Conservation (phyloP, 2,113 vertebrate species). For the Pteruthius melanotis region DNA sequence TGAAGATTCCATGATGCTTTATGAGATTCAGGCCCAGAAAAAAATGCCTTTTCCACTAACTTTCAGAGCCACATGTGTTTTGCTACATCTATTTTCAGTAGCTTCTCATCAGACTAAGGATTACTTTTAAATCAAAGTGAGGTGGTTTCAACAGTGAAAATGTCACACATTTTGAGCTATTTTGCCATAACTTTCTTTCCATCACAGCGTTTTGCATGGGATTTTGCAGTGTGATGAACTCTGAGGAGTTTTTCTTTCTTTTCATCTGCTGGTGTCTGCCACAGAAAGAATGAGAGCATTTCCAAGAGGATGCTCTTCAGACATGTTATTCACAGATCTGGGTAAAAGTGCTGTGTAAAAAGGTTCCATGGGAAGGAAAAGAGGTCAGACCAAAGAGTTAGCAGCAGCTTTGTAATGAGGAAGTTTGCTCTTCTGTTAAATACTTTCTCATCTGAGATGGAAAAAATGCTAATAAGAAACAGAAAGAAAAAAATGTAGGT, state of each 20-base stretch:
- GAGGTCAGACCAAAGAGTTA: not conserved
- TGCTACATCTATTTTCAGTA: not conserved
- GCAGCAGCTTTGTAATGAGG: not conserved
- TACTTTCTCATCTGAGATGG: not conserved
- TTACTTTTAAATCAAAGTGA: not conserved
- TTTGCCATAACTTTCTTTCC: not conserved
- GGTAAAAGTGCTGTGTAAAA: not conserved
- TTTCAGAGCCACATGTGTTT: not conserved
- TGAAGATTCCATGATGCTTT: not conserved
- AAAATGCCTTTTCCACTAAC: not conserved
- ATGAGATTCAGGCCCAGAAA: not conserved
- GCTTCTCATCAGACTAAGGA: not conserved
- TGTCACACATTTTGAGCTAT: not conserved
- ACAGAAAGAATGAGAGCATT: not conserved
- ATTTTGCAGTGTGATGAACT: not conserved
- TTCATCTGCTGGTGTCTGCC: not conserved
- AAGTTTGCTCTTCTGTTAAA: not conserved
- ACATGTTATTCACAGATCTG: not conserved
- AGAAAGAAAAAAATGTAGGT: not conserved
- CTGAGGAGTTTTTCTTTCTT: not conserved
- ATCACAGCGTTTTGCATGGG: not conserved
- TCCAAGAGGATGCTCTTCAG: not conserved
- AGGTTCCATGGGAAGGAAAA: not conserved
- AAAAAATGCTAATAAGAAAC: not conserved
- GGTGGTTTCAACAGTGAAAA: not conserved